Evolutionary conservation across 2,113 vertebrate genomes (phyloP), one percentile per base, ranked within the genome.

Genomic region (Indri indri): DNA sequence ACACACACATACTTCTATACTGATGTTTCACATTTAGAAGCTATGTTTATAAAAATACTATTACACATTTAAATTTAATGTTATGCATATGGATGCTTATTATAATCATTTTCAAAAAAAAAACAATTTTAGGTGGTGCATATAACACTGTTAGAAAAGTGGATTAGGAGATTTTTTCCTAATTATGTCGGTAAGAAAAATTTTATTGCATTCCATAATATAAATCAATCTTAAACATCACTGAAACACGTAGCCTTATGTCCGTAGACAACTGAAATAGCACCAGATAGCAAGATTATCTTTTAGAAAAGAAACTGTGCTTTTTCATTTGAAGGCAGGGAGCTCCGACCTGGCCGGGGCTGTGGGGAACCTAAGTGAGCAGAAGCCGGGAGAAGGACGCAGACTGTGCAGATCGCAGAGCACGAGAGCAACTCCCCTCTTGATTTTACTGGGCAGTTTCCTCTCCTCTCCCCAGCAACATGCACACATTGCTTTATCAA

Each of bases 381-480:
- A n/a, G 30, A 17, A 9, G 8, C 8, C 0, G 6, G 61, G 61
- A 5, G 40, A 5, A 20, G 0, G 34, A 18, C 1, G 12, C 2
- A 4, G 42, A 4, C 0, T 0, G 1, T 7, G 9, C 23, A 18
- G n/a, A 1, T 6, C 4, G 32, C 5, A 30, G n/a, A 11, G 25
- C 30, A 12, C 22, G 9, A 0, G 3, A 18, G n/a, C 32, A 14
- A 57, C 23, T 7, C 8, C 40, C 27, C 47, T 11, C 2, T 27
- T 9, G n/a, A 17, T 20, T 1, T 12, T 16, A 23, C 25, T 7
- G 0, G 18, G 9, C 34, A 13, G 12, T 59, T 42, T 16, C 42
- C 22, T 54, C 22, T 66, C 20, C n/a, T 0, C 17, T 30, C 45
- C 59, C 34, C 11, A 16, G 10, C 14, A 57, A 18, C 8, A 1